Base-by-base conservation (phyloP, 2,888 invertebrate genomes). In the Sesia bembeciformis region DNA sequence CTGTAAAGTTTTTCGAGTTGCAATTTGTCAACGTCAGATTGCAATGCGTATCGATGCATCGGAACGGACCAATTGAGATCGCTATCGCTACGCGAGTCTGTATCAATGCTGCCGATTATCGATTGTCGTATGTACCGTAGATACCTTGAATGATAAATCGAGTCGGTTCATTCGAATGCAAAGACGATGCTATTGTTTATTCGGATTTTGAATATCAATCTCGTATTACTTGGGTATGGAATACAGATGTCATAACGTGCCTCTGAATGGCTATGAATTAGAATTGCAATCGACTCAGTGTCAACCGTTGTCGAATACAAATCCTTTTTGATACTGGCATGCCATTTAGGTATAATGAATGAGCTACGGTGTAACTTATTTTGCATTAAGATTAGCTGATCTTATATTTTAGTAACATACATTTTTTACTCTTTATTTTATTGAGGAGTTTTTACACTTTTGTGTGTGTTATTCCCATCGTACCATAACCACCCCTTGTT, bases 21-120 rank as follows among this genome's bases (percentile, higher is more conserved):
- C 78, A 78, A 86, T 87, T 86, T 85, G 84, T 87, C 86, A 83
- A 81, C 74, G 85, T 87, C 84, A 71, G 64, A 62, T 69, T 64
- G 76, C 73, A 72, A 73, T 74, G 74, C 73, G 78, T 77, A 84
- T 81, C 81, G 77, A 76, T 77, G 72, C 74, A 79, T 80, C 74
- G 77, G 72, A 76, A 73, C 77, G 73, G 72, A 74, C 65, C 78
- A 76, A 80, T 78, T 70, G 70, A 77, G 83, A 86, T 87, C 81
- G 66, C 74, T 84, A 84, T 85, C 84, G 75, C 71, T 46, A n/a
- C 23, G 46, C 50, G 39, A 39, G 72, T 67, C 76, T 78, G 79
- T 78, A 77, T 76, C 78, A 72, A 70, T 75, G 61, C 71, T 75
- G 72, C 70, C 73, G 80, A 81, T 82, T 80, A 80, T 79, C 66